Conservation (phyloP, 2,888 invertebrate genomes). For the Protonemura montana region DNA sequence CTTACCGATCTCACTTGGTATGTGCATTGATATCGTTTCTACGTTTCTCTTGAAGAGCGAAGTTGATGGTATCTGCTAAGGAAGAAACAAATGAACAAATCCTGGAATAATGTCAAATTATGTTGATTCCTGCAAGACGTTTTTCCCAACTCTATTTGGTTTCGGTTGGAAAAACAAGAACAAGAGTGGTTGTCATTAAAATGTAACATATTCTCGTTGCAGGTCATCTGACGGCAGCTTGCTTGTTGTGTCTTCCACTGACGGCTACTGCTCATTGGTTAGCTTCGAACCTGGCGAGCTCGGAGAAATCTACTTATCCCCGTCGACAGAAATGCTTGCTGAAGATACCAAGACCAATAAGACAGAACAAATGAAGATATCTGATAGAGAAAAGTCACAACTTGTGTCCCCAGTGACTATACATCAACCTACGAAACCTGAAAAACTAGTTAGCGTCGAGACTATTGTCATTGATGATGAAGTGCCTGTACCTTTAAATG, state of each 20-base stretch:
- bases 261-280: constrained; percentile 87
- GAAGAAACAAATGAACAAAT: too few species aligned
- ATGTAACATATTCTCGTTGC: constrained; percentile 46
- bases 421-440: background rate
- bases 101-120: too few species aligned
- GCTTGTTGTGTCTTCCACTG: constrained; percentile 83
- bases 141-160: too few species aligned
- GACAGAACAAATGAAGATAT: constrained; percentile 8
- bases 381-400: background rate
- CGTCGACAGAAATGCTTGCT: background rate
- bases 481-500: background rate
- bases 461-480: background rate
- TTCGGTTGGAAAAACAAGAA: too few species aligned
- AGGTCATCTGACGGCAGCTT: constrained; percentile 80
- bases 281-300: constrained; percentile 79
- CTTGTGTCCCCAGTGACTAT: background rate
- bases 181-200: too few species aligned
- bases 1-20: constrained; percentile 88
- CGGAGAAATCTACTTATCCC: constrained; percentile 63
- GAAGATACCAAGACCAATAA: background rate
- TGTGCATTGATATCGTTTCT: too few species aligned
- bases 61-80: too few species aligned
- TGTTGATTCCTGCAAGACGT: too few species aligned
- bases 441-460: background rate
- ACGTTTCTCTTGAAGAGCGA: too few species aligned